These are phyloP conservation scores for Cerastoderma edule DNA, from an alignment of 2,888 invertebrate genomes.

Conservation along the genomic window DNA sequence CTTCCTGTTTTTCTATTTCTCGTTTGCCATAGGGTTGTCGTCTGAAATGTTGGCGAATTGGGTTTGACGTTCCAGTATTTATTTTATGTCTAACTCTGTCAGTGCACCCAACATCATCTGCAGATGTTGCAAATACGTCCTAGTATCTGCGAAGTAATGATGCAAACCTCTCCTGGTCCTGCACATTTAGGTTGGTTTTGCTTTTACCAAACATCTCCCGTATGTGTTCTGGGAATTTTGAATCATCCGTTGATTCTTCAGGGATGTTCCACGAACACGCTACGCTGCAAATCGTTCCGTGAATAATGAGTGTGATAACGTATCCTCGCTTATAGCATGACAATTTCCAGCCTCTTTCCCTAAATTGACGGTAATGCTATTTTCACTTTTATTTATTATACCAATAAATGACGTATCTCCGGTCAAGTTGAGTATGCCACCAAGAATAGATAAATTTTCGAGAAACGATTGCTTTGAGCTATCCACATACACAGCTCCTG, in stretches of 20 bases:
- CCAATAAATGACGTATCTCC: background rate
- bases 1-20: slow-evolving; percentile 28
- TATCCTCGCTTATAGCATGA: slow-evolving; percentile 6
- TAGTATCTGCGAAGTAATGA: too few relatives aligned
- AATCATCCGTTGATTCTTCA: background rate
- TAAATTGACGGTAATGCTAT: slow-evolving; percentile 10
- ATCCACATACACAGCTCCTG: slow-evolving; percentile 14
- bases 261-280: background rate
- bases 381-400: slow-evolving; percentile 23
- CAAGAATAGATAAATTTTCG: slow-evolving; percentile 1
- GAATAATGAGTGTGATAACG: too few relatives aligned
- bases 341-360: slow-evolving; percentile 26
- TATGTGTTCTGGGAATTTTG: slow-evolving; percentile 27
- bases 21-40: slow-evolving; percentile 36
- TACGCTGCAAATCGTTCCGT: slow-evolving; percentile 4
- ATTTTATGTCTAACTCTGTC: slow-evolving; percentile 39
- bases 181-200: slow-evolving; percentile 14
- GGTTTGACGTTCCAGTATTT: slow-evolving; percentile 32
- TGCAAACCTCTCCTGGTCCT: too few relatives aligned
- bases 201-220: slow-evolving; percentile 39
- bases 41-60: slow-evolving; percentile 39
- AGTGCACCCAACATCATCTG: slow-evolving; percentile 42
- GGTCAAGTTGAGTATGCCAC: slow-evolving; percentile 19
- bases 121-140: slow-evolving; percentile 42
- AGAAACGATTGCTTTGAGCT: background rate